Percentiles rank a stretch among this genome's conserved stretches.
phyloP scores from a whole-genome alignment of 2,888 invertebrate genomes.

The Zygothrica quintamaculata region DNA sequence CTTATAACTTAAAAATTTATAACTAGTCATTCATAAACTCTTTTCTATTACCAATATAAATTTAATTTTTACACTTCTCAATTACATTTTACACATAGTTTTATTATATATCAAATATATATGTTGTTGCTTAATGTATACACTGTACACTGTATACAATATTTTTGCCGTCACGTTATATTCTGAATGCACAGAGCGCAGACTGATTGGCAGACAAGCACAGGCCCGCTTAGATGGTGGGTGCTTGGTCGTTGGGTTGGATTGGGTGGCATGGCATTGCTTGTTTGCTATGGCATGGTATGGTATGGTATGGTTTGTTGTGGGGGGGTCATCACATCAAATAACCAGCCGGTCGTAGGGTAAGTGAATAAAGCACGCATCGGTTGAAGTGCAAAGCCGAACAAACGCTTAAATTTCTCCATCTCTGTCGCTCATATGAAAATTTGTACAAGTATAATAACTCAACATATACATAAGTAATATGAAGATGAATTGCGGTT shows the following conservation, averaged over 20 bases:
- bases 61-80: too few species aligned
- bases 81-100: too few species aligned
- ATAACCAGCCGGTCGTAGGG: conserved; percentile 36
- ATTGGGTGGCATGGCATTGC: background rate
- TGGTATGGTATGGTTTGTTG: background rate
- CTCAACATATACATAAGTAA: conserved; percentile 26
- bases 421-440: conserved; percentile 3
- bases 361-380: conserved; percentile 62
- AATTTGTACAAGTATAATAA: conserved; percentile 1
- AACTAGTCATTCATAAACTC: too few species aligned
- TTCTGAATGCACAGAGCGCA: conserved; percentile 9
- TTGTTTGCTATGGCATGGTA: too few species aligned
- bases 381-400: conserved; percentile 36
- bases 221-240: background rate
- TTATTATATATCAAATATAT: too few species aligned
- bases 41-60: too few species aligned
- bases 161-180: conserved; percentile 31
- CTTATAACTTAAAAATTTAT: too few species aligned
- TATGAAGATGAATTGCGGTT: conserved; percentile 46
- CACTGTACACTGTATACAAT: background rate
- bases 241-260: background rate
- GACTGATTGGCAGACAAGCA: conserved; percentile 35
- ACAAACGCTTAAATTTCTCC: conserved; percentile 2
- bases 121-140: too few species aligned
- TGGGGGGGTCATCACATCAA: conserved; percentile 22